These are phyloP conservation scores for Archivesica marissinica DNA, from an alignment of 1,140 invertebrate genomes.

Conservation along the genomic window DNA sequence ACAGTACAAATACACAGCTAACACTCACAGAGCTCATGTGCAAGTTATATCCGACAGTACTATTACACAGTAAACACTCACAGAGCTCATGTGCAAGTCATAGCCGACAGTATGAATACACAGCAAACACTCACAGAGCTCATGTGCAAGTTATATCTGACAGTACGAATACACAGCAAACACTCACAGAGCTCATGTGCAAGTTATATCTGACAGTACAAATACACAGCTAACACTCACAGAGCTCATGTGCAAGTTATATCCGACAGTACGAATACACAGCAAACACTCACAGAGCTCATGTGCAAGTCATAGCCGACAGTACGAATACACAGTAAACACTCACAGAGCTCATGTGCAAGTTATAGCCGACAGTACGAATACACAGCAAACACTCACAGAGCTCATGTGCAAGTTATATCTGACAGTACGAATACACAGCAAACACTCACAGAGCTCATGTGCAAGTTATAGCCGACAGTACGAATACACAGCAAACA, in stretches of 20 bases:
- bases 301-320: no score
- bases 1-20: constrained; percentile 58
- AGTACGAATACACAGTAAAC: constrained; percentile 58
- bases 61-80: constrained; percentile 52
- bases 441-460: constrained; percentile 37
- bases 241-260: no score
- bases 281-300: constrained; percentile 37
- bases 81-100: no score
- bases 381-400: constrained; percentile 50
- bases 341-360: no score
- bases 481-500: constrained; percentile 58
- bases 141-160: no score
- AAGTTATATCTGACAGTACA: constrained; percentile 54
- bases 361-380: constrained; percentile 54
- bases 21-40: constrained; percentile 31
- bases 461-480: constrained; percentile 46
- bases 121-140: constrained; percentile 35
- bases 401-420: no score
- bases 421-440: constrained; percentile 60
- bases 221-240: constrained; percentile 53
- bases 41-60: constrained; percentile 55
- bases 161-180: constrained; percentile 59
- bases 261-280: constrained; percentile 60
- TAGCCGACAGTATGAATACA: constrained; percentile 58
- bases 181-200: constrained; percentile 23